A percentile compares a stretch with the other conserved stretches of the same genome.
These are phyloP conservation scores for Plebejus argus DNA, from an alignment of 2,888 invertebrate species.

Conservation along the genomic window DNA sequence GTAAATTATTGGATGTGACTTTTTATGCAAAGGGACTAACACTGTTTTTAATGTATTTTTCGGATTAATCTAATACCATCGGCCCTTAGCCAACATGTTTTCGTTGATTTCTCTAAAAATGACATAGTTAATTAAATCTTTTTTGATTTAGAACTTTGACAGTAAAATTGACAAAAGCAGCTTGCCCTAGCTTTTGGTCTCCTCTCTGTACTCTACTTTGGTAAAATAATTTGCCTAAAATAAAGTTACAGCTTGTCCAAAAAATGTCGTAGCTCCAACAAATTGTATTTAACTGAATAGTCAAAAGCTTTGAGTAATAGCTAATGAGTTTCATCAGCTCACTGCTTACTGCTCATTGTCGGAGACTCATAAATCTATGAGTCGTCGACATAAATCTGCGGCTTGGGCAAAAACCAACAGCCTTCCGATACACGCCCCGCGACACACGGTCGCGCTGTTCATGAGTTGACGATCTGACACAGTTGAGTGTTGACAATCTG, in stretches of 20 bases:
- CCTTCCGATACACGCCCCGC: conserved; percentile 44
- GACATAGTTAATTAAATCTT: no score
- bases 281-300: background rate
- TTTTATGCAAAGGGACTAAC: background rate
- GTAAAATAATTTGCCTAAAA: no score
- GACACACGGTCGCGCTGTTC: conserved; percentile 43
- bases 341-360: conserved; percentile 47
- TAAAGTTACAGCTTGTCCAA: no score
- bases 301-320: conserved; percentile 29
- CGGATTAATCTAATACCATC: no score
- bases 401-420: conserved; percentile 55
- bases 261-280: no score
- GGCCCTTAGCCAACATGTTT: no score
- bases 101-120: no score
- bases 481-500: background rate
- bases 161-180: no score
- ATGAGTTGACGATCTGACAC: background rate
- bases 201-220: no score
- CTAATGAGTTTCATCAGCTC: conserved; percentile 35
- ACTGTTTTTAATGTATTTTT: no score
- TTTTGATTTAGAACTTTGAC: no score
- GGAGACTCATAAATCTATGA: conserved; percentile 55
- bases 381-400: conserved; percentile 54
- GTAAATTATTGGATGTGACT: conserved; percentile 7
- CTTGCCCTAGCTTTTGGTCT: no score